phyloP scores from a whole-genome alignment of 2,797 vertebrate species.

The Cynopterus sphinx region DNA sequence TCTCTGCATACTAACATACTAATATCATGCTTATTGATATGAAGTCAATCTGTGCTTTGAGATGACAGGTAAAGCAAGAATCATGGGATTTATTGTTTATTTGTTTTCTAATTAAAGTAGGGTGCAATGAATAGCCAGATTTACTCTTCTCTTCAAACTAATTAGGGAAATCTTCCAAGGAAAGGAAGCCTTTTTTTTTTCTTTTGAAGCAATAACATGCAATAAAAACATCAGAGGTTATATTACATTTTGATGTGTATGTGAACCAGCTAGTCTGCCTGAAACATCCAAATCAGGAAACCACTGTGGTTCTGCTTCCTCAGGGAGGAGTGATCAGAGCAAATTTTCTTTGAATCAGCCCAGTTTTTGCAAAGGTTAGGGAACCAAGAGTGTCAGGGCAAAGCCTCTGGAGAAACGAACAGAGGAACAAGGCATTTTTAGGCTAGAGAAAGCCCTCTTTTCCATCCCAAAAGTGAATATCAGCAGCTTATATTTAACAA shows the following conservation, averaged over 20 bases:
- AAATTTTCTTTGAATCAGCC: neutral
- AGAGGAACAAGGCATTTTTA: neutral
- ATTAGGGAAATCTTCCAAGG: neutral
- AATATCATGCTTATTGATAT: neutral
- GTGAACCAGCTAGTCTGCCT: neutral
- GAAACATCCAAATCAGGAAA: neutral
- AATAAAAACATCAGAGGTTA: neutral
- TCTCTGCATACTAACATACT: neutral
- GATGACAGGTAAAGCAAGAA: neutral
- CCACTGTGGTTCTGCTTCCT: neutral
- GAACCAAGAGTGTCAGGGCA: accelerated
- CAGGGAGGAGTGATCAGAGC: neutral
- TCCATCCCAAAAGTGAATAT: neutral
- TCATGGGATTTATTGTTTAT: neutral
- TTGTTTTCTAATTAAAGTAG: neutral
- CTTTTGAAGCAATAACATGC: neutral
- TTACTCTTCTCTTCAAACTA: neutral
- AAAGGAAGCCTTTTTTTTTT: neutral
- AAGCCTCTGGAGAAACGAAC: neutral
- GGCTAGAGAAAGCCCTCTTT: neutral
- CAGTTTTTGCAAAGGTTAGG: neutral
- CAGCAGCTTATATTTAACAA: neutral
- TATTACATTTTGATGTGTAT: constrained; percentile 6
- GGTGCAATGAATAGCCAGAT: neutral
- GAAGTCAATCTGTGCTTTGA: neutral